Evolutionary conservation across 1,140 invertebrate genomes (phyloP).

Genomic region (Neuroterus valhalla): DNA sequence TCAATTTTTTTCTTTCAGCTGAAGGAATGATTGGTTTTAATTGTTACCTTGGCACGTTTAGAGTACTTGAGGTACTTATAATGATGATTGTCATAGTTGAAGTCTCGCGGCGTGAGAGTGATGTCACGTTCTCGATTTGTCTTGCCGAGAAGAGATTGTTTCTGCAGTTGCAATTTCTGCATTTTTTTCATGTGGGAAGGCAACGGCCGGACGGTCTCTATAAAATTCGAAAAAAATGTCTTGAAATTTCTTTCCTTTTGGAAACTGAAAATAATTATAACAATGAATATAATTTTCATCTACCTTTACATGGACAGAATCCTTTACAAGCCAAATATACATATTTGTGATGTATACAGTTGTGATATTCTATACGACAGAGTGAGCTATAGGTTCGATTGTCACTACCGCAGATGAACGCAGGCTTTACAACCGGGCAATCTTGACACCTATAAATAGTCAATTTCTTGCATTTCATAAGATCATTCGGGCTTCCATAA

Average conservation of each 20-base stretch:
- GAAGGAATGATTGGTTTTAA: background rate
- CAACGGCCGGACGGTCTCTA: slow-evolving; percentile 76
- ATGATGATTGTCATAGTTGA: slow-evolving; percentile 87
- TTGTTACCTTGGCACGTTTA: slow-evolving; percentile 81
- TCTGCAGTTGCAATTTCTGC: slow-evolving; percentile 79
- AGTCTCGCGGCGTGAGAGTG: slow-evolving; percentile 84
- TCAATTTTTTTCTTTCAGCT: too few relatives aligned
- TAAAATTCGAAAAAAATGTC: slow-evolving; percentile 49
- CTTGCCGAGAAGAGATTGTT: slow-evolving; percentile 80
- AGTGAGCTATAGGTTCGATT: slow-evolving; percentile 94
- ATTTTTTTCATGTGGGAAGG: slow-evolving; percentile 65
- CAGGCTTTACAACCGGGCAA: slow-evolving; percentile 85
- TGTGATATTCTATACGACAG: slow-evolving; percentile 92
- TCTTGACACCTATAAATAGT: slow-evolving; percentile 81
- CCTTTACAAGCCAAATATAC: slow-evolving; percentile 89
- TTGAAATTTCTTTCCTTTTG: background rate
- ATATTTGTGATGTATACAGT: slow-evolving; percentile 88
- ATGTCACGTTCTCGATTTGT: slow-evolving; percentile 77
- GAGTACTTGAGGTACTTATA: slow-evolving; percentile 88
- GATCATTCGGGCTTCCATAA: too few relatives aligned
- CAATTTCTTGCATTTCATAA: too few relatives aligned
- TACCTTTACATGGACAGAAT: slow-evolving; percentile 92
- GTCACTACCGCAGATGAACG: slow-evolving; percentile 91
- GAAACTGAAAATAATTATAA: slow-evolving; percentile 1
- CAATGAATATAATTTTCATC: slow-evolving; percentile 38